Evolutionary conservation across 2,888 invertebrate genomes (phyloP).

Genomic region (Eupithecia dodoneata): DNA sequence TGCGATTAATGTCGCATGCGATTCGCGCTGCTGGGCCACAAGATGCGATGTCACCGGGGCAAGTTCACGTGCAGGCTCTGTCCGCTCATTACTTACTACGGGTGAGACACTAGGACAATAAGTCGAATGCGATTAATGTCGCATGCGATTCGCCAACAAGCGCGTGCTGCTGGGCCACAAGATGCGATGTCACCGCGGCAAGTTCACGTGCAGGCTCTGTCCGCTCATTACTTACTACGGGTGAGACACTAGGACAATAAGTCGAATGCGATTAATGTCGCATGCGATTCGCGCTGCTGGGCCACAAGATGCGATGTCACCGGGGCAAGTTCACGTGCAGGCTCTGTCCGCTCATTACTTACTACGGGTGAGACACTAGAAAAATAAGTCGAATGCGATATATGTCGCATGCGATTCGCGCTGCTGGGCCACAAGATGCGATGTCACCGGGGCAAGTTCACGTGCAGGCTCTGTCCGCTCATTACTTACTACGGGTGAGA

Average conservation of each 20-base stretch:
- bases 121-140: not conserved
- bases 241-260: constrained; percentile 11
- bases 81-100: too few species aligned
- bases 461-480: constrained; percentile 18
- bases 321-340: not conserved
- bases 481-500: constrained; percentile 15
- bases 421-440: too few species aligned
- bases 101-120: too few species aligned
- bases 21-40: too few species aligned
- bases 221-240: constrained; percentile 14
- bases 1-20: not conserved
- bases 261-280: not conserved
- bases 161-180: too few species aligned
- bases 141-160: too few species aligned
- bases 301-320: too few species aligned
- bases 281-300: not conserved
- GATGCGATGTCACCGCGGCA: too few species aligned
- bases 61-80: too few species aligned
- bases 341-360: constrained; percentile 18
- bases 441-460: not conserved
- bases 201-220: constrained; percentile 14
- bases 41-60: too few species aligned
- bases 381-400: not conserved
- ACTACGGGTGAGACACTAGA: constrained; percentile 10
- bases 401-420: not conserved